A percentile compares a stretch with the other conserved stretches of the same genome.
phyloP scores from a whole-genome alignment of 2,113 vertebrate species.

The Sebastes fasciatus region DNA sequence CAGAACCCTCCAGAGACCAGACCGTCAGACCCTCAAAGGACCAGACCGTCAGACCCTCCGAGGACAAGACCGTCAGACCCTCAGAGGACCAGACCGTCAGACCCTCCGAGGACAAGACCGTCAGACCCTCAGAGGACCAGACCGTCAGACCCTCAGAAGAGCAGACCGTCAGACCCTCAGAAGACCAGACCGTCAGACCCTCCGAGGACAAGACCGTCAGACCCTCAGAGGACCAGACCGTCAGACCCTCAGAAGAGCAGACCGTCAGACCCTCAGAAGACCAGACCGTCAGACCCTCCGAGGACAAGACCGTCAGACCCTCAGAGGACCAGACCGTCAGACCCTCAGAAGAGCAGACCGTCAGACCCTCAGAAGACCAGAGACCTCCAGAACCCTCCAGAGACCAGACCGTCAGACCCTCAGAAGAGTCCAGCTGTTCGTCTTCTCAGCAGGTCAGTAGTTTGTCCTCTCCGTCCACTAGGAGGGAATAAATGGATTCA shows the following conservation, averaged over 20 bases:
- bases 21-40: neutral
- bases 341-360: fast-evolving
- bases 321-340: neutral
- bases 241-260: neutral
- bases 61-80: neutral
- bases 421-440: fast-evolving
- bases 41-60: neutral
- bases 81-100: too few species aligned
- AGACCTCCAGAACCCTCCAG: fast-evolving
- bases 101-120: neutral
- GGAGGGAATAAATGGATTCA: too few species aligned
- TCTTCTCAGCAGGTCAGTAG: neutral
- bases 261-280: neutral
- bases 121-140: fast-evolving
- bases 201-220: neutral
- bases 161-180: too few species aligned
- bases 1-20: too few species aligned
- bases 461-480: too few species aligned
- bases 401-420: fast-evolving
- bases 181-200: neutral
- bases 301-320: neutral
- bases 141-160: too few species aligned
- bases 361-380: neutral
- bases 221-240: neutral
- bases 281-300: fast-evolving